Percentiles rank a stretch among this genome's conserved stretches.
Evolutionary conservation across 2,888 invertebrate genomes (phyloP).

Genomic region (Trissonchulus sp.): DNA sequence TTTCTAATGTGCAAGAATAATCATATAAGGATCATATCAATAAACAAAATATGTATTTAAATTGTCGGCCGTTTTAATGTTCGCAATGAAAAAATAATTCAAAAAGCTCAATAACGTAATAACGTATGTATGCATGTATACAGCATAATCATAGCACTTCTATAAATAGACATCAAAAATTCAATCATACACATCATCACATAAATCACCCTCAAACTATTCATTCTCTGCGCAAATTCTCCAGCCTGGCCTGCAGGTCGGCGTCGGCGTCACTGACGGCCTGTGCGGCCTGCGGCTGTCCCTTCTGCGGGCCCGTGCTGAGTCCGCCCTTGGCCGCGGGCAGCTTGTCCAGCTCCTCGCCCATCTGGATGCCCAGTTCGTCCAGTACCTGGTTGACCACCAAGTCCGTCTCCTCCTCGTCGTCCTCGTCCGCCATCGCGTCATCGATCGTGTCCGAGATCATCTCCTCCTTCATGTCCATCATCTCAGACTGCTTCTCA

Average conservation of each 20-base stretch:
- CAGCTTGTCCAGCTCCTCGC: slow-evolving; percentile 80
- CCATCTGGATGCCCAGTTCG: slow-evolving; percentile 89
- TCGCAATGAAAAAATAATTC: no score
- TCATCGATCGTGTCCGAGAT: slow-evolving; percentile 99
- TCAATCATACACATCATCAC: background rate
- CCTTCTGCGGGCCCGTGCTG: slow-evolving; percentile 34
- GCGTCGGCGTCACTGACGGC: slow-evolving; percentile 73
- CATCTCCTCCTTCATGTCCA: slow-evolving; percentile 99
- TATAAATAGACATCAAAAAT: no score
- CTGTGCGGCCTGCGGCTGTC: slow-evolving; percentile 54
- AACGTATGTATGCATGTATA: no score
- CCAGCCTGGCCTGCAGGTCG: slow-evolving; percentile 89
- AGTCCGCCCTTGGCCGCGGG: slow-evolving; percentile 63
- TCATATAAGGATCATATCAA: no score
- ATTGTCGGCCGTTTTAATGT: no score
- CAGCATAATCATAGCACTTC: no score
- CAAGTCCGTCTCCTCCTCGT: slow-evolving; percentile 96
- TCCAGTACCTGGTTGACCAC: slow-evolving; percentile 92
- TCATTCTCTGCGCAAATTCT: slow-evolving; percentile 78
- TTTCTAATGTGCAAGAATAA: no score
- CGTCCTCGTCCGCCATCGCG: slow-evolving; percentile 96
- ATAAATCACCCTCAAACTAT: background rate
- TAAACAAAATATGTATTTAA: no score
- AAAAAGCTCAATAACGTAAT: no score
- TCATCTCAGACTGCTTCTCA: slow-evolving; percentile 98